phyloP scores from a whole-genome alignment of 2,113 vertebrate species.

The Elaphurus davidianus region DNA sequence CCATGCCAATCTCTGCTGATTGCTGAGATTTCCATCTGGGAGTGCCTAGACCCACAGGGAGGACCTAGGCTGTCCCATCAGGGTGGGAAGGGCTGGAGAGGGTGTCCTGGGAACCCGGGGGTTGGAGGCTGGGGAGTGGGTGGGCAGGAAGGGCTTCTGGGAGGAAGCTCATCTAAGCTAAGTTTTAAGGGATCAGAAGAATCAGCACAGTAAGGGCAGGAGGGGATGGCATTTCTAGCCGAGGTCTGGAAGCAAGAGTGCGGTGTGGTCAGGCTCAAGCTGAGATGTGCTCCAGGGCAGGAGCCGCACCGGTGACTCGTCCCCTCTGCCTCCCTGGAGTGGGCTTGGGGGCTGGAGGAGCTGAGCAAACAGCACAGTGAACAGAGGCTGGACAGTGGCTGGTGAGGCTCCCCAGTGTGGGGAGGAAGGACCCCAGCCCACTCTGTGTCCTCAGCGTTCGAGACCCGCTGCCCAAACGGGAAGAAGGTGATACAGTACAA shows the following conservation, averaged over 20 bases:
- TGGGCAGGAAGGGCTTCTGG: background rate
- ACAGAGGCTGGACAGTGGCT: background rate
- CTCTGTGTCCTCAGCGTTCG: conserved; percentile 83
- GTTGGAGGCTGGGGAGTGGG: fast-evolving
- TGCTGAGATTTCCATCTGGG: background rate
- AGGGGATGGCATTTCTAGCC: background rate
- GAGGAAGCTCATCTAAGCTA: background rate
- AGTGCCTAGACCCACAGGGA: background rate
- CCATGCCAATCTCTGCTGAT: background rate
- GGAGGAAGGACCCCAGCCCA: background rate
- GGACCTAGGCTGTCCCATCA: background rate
- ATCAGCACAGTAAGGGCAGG: background rate
- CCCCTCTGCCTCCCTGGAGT: background rate
- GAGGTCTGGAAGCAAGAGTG: background rate
- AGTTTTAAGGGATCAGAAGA: background rate
- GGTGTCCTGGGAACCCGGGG: background rate
- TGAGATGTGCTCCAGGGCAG: background rate
- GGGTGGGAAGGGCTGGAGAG: background rate
- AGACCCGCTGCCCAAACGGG: conserved; percentile 83
- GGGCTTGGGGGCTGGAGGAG: background rate
- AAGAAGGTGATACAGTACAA: conserved; percentile 85
- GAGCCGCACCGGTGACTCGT: background rate
- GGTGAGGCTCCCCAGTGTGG: fast-evolving
- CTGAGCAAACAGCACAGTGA: background rate
- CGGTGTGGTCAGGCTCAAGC: background rate